Percentiles rank a stretch among this genome's conserved stretches.
These are phyloP conservation scores for Enteromius unitaeniatus DNA, from an alignment of 2,797 vertebrate species.

Conservation along the genomic window DNA sequence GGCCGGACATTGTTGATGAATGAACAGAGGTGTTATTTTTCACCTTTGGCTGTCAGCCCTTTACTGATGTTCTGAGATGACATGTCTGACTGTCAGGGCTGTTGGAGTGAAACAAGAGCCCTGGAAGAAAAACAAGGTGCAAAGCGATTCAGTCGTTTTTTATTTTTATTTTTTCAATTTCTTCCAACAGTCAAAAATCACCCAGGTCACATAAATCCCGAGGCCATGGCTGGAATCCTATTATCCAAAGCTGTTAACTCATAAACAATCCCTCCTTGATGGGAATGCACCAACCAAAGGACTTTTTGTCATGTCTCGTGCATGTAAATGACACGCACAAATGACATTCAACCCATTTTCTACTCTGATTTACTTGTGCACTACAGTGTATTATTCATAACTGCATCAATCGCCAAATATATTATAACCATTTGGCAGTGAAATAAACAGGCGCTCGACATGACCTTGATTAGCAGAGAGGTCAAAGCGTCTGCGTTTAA, in stretches of 20 bases:
- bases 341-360: conserved; percentile 36
- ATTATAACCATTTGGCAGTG: conserved; percentile 52
- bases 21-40: conserved; percentile 73
- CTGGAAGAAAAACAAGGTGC: conserved; percentile 61
- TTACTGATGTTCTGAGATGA: conserved; percentile 74
- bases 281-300: conserved; percentile 57
- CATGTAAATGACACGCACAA: conserved; percentile 25
- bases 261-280: conserved; percentile 67
- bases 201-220: conserved; percentile 68
- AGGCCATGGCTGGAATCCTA: conserved; percentile 65
- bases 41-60: conserved; percentile 74
- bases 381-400: conserved; percentile 48
- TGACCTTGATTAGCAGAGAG: conserved; percentile 57
- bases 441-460: conserved; percentile 48
- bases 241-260: conserved; percentile 69
- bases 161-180: conserved; percentile 69
- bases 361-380: conserved; percentile 47
- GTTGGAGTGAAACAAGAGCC: conserved; percentile 71
- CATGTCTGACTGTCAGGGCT: conserved; percentile 71
- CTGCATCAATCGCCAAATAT: conserved; percentile 38
- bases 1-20: conserved; percentile 67
- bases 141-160: conserved; percentile 65
- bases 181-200: conserved; percentile 68
- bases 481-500: conserved; percentile 53
- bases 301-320: conserved; percentile 53